These are phyloP conservation scores for Parnassius mnemosyne DNA, from an alignment of 2,888 invertebrate species.

Conservation along the genomic window DNA sequence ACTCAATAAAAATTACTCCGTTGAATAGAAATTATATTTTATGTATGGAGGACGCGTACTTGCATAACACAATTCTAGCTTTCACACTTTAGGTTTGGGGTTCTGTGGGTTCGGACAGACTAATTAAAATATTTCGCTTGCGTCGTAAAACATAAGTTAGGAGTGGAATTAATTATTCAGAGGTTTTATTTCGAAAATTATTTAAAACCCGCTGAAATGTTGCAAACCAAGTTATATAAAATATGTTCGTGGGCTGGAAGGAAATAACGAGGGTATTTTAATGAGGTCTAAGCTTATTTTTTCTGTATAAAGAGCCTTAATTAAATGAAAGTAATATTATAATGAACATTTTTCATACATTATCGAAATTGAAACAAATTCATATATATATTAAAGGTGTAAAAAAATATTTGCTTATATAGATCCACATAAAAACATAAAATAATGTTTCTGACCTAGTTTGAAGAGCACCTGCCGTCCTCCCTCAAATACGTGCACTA, in stretches of 20 bases:
- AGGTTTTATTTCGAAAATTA: conserved; percentile 20
- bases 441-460: no score
- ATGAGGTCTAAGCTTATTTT: background rate
- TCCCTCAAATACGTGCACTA: no score
- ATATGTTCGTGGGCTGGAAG: conserved; percentile 3
- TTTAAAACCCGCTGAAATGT: conserved; percentile 7
- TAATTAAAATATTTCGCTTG: conserved; percentile 76
- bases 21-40: no score
- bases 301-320: no score
- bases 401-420: no score
- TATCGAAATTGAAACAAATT: no score
- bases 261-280: conserved; percentile 1
- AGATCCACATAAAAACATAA: no score
- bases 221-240: background rate
- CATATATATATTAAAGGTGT: no score
- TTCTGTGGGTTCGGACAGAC: conserved; percentile 51
- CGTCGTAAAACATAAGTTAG: conserved; percentile 48
- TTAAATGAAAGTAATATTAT: no score
- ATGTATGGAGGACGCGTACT: background rate
- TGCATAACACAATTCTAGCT: conserved; percentile 16
- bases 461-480: no score
- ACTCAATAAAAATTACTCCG: no score
- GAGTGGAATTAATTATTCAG: conserved; percentile 39
- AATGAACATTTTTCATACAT: no score
- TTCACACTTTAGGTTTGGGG: conserved; percentile 24